These are phyloP conservation scores for Nebria ingens DNA, from an alignment of 1,140 invertebrate genomes.

Conservation along the genomic window DNA sequence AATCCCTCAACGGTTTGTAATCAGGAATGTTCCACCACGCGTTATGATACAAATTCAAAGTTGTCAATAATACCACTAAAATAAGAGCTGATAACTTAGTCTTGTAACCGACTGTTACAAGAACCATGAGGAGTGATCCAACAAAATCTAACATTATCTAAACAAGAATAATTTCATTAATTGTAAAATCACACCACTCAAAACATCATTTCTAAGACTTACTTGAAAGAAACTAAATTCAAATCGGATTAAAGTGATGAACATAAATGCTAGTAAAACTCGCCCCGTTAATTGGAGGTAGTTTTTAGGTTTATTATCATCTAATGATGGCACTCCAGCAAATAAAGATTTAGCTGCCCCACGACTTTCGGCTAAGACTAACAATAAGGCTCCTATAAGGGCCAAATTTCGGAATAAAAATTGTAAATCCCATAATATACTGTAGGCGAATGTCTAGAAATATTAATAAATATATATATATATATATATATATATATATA, in stretches of 20 bases:
- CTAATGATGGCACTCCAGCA: constrained; percentile 93
- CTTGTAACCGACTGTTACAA: constrained; percentile 96
- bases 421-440: constrained; percentile 96
- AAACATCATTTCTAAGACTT: constrained; percentile 20
- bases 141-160: background rate
- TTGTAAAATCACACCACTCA: too few relatives aligned
- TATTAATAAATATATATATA: constrained; percentile 18
- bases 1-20: constrained; percentile 93
- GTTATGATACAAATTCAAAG: constrained; percentile 95
- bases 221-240: constrained; percentile 86
- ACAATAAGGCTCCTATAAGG: constrained; percentile 85
- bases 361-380: constrained; percentile 89
- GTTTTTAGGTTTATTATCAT: constrained; percentile 96
- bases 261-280: constrained; percentile 97
- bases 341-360: constrained; percentile 88
- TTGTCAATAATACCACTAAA: constrained; percentile 79
- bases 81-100: constrained; percentile 96
- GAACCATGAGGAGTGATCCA: constrained; percentile 71
- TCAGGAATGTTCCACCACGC: constrained; percentile 95
- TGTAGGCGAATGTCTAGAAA: constrained; percentile 90
- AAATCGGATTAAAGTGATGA: constrained; percentile 89
- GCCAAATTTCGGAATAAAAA: constrained; percentile 94
- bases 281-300: constrained; percentile 93
- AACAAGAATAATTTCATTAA: background rate
- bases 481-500: constrained; percentile 5